A percentile compares a stretch with the other conserved stretches of the same genome.
Evolutionary conservation across 2,888 invertebrate genomes (phyloP).

Genomic region (Apoda limacodes): DNA sequence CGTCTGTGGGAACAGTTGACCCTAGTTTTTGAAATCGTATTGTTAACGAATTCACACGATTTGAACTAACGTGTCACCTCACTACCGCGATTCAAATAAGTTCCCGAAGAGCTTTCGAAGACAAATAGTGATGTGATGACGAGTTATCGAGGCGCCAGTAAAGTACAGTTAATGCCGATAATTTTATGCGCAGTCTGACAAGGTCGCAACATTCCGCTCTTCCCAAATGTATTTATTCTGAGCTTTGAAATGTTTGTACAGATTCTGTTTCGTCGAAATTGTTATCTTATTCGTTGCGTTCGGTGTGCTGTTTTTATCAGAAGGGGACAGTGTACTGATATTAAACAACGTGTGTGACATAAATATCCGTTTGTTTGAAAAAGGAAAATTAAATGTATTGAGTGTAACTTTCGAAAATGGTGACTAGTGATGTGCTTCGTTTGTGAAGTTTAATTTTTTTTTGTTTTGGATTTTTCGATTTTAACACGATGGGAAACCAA

Average conservation of each 20-base stretch:
- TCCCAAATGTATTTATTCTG: constrained; percentile 49
- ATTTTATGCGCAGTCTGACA: constrained; percentile 42
- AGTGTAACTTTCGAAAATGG: too few relatives aligned
- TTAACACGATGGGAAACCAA: constrained; percentile 85
- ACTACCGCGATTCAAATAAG: constrained; percentile 48
- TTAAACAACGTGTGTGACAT: constrained; percentile 36
- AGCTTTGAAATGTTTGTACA: constrained; percentile 56
- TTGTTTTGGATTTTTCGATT: constrained; percentile 17
- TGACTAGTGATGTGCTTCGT: too few relatives aligned
- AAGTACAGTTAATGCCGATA: constrained; percentile 21
- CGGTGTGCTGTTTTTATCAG: constrained; percentile 44
- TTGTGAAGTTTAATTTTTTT: constrained; percentile 18
- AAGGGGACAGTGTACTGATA: constrained; percentile 41
- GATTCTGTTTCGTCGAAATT: constrained; percentile 54
- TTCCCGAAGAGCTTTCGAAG: constrained; percentile 14
- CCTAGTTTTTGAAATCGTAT: constrained; percentile 57
- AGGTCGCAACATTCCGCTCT: constrained; percentile 48
- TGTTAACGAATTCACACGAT: constrained; percentile 68
- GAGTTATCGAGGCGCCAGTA: constrained; percentile 26
- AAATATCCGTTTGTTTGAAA: too few relatives aligned
- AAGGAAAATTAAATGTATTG: too few relatives aligned
- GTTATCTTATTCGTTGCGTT: constrained; percentile 52
- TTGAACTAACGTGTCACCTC: too few relatives aligned
- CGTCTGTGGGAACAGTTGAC: constrained; percentile 71
- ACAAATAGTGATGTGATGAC: constrained; percentile 18